Conservation (phyloP, 2,797 vertebrate species). For the Helicolenus hilgendorfi region DNA sequence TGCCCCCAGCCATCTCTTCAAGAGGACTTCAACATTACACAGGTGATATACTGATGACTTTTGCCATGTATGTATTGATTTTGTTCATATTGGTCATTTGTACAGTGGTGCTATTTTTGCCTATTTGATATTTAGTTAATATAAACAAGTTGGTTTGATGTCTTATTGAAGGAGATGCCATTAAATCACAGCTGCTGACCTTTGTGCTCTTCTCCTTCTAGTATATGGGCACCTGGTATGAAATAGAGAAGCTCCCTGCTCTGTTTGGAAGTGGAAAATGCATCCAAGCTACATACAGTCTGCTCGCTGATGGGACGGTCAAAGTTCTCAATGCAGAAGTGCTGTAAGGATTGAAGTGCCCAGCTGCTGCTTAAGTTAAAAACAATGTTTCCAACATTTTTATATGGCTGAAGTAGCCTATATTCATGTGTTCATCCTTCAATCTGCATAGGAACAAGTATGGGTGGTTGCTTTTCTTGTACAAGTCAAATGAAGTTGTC, state of each 20-base stretch:
- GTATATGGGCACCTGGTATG: slow-evolving; percentile 92
- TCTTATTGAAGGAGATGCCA: background rate
- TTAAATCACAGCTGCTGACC: background rate
- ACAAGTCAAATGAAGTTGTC: background rate
- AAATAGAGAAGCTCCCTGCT: slow-evolving; percentile 91
- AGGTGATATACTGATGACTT: slow-evolving; percentile 26
- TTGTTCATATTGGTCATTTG: too few species aligned
- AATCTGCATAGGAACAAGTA: background rate
- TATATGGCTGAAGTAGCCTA: too few species aligned
- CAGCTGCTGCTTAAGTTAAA: background rate
- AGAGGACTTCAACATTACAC: slow-evolving; percentile 50
- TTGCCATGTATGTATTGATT: background rate
- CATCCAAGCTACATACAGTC: slow-evolving; percentile 87
- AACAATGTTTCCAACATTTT: background rate
- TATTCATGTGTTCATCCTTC: background rate
- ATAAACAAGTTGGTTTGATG: background rate
- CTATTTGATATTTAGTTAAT: background rate
- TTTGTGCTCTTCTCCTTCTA: background rate
- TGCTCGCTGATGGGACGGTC: slow-evolving; percentile 56
- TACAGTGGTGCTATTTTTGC: background rate
- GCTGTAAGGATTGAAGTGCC: slow-evolving; percentile 54
- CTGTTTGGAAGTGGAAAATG: slow-evolving; percentile 89
- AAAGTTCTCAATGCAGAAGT: slow-evolving; percentile 54
- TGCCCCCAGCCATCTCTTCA: slow-evolving; percentile 53
- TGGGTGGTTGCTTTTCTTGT: background rate